A percentile compares a stretch with the other conserved stretches of the same genome.
These are phyloP conservation scores for Sinella curviseta DNA, from an alignment of 1,140 invertebrate genomes.

Conservation along the genomic window DNA sequence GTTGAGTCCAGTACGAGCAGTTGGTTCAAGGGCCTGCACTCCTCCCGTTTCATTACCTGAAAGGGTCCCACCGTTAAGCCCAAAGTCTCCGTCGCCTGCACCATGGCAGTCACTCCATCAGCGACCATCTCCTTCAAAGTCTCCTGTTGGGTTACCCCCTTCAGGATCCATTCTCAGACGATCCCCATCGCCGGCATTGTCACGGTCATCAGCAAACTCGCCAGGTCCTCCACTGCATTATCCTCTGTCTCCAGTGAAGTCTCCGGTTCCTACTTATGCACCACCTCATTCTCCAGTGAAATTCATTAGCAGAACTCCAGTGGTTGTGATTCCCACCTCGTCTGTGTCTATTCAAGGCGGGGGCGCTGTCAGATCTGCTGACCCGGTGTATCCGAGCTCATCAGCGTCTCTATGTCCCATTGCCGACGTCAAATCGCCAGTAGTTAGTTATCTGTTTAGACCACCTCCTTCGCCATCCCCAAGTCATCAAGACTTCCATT, in stretches of 20 bases:
- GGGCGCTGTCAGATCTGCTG: not conserved
- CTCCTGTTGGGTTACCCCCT: not conserved
- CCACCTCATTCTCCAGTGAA: not conserved
- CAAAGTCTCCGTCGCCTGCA: not conserved
- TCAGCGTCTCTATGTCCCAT: not conserved
- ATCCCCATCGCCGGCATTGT: not conserved
- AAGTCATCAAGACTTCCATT: slow-evolving; percentile 1
- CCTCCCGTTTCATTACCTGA: not conserved
- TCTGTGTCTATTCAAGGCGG: not conserved
- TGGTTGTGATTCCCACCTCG: not conserved
- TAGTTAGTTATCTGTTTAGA: not conserved
- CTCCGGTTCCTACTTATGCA: not conserved
- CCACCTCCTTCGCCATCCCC: slow-evolving; percentile 4
- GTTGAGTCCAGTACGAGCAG: too few species aligned
- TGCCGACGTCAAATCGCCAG: not conserved
- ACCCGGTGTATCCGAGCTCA: not conserved
- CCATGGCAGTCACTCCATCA: not conserved
- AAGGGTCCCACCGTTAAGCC: not conserved
- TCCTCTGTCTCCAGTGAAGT: not conserved
- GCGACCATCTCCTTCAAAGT: not conserved
- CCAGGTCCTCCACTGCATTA: not conserved
- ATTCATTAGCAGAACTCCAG: not conserved
- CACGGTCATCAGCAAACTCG: not conserved
- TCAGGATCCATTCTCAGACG: not conserved
- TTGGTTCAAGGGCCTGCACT: not conserved